phyloP scores from a whole-genome alignment of 2,113 vertebrate genomes.

The Raphicerus campestris region DNA sequence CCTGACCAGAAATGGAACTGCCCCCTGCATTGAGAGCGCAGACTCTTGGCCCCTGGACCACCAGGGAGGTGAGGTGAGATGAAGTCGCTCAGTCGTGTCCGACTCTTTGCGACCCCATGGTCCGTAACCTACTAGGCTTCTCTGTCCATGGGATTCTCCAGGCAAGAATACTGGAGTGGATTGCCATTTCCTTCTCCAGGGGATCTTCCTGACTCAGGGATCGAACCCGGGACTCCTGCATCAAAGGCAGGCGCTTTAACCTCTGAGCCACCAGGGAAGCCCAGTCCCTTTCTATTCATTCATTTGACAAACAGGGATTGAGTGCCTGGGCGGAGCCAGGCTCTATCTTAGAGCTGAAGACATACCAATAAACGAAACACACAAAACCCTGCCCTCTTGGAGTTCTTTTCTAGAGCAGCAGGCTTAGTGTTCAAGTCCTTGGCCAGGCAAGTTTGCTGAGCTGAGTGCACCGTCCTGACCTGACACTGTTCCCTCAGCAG shows the following conservation, averaged over 20 bases:
- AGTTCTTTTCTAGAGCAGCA: too few species aligned
- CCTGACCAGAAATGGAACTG: not conserved
- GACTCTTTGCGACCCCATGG: too few species aligned
- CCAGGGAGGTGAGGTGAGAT: not conserved
- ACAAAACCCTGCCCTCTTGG: not conserved
- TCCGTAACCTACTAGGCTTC: too few species aligned
- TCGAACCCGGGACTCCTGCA: too few species aligned
- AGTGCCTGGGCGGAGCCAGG: not conserved
- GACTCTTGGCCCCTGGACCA: not conserved
- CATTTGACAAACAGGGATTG: not conserved
- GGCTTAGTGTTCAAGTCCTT: not conserved
- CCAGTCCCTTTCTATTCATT: not conserved
- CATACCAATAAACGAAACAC: not conserved
- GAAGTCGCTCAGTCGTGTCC: too few species aligned
- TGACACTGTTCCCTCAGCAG: not conserved
- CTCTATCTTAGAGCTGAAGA: not conserved
- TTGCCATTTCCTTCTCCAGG: too few species aligned
- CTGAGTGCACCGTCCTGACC: accelerated
- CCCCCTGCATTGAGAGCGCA: not conserved
- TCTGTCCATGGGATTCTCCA: too few species aligned
- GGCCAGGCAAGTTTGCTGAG: not conserved
- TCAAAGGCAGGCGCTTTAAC: too few species aligned
- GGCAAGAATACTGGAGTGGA: too few species aligned
- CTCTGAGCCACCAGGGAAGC: too few species aligned
- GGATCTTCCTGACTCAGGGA: too few species aligned